A percentile compares a stretch with the other conserved stretches of the same genome.
Conservation (phyloP, 2,113 vertebrate genomes). For the Machaerirhynchus nigripectus region DNA sequence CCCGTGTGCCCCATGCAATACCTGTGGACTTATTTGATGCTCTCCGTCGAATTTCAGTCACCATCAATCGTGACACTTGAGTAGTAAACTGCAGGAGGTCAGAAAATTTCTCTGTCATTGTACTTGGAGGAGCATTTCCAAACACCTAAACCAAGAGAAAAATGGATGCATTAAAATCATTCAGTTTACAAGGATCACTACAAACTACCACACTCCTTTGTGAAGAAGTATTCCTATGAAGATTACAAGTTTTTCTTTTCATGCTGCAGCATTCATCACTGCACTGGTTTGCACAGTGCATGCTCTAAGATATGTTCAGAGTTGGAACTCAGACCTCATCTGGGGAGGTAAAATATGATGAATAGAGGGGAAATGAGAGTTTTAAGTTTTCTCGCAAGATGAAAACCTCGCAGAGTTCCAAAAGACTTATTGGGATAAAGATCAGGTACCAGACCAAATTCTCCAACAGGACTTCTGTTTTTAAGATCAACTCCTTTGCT, state of each 20-base stretch:
- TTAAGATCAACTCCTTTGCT: not conserved
- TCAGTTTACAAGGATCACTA: not conserved
- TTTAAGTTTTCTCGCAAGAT: not conserved
- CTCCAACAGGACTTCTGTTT: not conserved
- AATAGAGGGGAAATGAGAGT: not conserved
- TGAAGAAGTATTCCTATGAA: not conserved
- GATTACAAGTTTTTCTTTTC: not conserved
- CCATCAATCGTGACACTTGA: conserved; percentile 97
- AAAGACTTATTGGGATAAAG: not conserved
- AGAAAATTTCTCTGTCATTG: conserved; percentile 97
- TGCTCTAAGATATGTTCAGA: not conserved
- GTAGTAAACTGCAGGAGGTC: conserved; percentile 99
- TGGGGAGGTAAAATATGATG: not conserved
- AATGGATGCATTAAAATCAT: not conserved
- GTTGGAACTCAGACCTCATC: not conserved
- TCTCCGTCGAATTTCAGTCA: conserved; percentile 95
- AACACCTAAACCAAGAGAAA: conserved; percentile 82
- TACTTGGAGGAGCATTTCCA: conserved; percentile 92
- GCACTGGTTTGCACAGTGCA: not conserved
- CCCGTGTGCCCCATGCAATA: conserved; percentile 26
- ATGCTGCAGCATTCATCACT: not conserved
- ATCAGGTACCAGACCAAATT: not conserved
- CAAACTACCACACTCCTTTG: not conserved
- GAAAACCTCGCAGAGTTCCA: not conserved
- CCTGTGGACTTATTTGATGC: conserved; percentile 99